Evolutionary conservation across 1,140 invertebrate species (phyloP), one percentile per base, ranked within the genome.

Genomic region (Pantala flavescens): DNA sequence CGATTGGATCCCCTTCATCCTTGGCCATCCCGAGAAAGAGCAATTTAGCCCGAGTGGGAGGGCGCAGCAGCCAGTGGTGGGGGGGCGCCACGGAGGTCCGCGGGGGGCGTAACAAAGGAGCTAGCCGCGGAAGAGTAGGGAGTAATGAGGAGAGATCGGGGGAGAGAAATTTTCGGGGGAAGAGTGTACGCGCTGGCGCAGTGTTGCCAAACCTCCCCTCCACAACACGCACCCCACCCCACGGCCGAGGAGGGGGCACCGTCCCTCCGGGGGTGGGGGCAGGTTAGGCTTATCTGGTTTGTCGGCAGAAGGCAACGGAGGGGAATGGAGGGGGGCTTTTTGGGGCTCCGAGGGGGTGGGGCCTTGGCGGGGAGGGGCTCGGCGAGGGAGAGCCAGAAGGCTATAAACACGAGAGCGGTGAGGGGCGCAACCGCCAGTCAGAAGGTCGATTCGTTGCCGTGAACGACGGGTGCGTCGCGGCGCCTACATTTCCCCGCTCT

Each of bases 211-310:
- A 14, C 49, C 49, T 63, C 49, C 49, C 49, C 49, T 21, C 49
- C 49, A 19, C n/a, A 63, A 63, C 49, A 63, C 49, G n/a, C 49
- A 63, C 49, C 49, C 49, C 49, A 19, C 49, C 49, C 14, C 14
- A 3, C 43, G 12, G 49, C 16, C 1, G 49, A 63, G 49, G 49
- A 63, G 49, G n/a, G 49, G 49, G 49, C 49, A 63, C 49, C 49
- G 16, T 63, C 49, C 16, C 49, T 21, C 49, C 49, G 49, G 14
- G 49, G 49, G 49, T 63, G 49, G 49, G 49, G 49, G 49, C 49
- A 63, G 49, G 49, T 63, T 63, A 63, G 49, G 49, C 49, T 63
- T 63, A 63, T 63, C 49, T 63, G 49, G 49, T 63, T 63, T 63
- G 49, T 63, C 49, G 49, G 49, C 49, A 16, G 49, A 19, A 63